A percentile compares a stretch with the other conserved stretches of the same genome.
phyloP scores from a whole-genome alignment of 2,888 invertebrate species.

The Trichogramma evanescens region DNA sequence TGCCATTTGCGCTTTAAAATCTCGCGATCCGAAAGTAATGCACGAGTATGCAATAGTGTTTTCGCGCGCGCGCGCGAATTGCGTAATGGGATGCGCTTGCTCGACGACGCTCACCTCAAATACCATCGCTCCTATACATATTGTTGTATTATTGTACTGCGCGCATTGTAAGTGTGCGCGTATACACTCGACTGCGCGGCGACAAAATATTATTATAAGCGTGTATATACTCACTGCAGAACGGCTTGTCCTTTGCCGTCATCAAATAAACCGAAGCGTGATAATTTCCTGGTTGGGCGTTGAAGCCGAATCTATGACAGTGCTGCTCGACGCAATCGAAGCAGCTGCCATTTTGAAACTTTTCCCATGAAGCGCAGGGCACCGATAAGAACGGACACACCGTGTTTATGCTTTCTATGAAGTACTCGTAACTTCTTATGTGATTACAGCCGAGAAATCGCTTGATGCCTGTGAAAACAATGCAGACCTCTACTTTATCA shows the following conservation, averaged over 20 bases:
- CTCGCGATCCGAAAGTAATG: neutral
- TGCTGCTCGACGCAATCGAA: conserved; percentile 61
- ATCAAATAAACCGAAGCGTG: conserved; percentile 60
- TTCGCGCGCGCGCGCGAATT: neutral
- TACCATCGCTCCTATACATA: no score
- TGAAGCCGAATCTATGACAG: conserved; percentile 64
- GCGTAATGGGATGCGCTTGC: no score
- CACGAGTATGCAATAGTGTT: neutral
- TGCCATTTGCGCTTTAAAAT: neutral
- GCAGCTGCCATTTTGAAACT: conserved; percentile 64
- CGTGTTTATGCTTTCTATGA: conserved; percentile 74
- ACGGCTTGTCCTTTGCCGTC: conserved; percentile 65
- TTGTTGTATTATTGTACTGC: no score
- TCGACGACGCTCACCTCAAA: no score
- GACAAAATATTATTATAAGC: no score
- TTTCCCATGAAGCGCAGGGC: conserved; percentile 72
- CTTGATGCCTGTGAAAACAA: conserved; percentile 51
- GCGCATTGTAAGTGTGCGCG: no score
- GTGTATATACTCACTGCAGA: conserved; percentile 61
- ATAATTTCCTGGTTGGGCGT: conserved; percentile 47
- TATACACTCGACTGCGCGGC: no score
- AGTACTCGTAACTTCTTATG: conserved; percentile 74
- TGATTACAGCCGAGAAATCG: conserved; percentile 81
- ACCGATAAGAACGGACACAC: conserved; percentile 72
- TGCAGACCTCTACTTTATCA: no score